Conservation (phyloP, 2,888 invertebrate genomes). For the Scaeva pyrastri region DNA sequence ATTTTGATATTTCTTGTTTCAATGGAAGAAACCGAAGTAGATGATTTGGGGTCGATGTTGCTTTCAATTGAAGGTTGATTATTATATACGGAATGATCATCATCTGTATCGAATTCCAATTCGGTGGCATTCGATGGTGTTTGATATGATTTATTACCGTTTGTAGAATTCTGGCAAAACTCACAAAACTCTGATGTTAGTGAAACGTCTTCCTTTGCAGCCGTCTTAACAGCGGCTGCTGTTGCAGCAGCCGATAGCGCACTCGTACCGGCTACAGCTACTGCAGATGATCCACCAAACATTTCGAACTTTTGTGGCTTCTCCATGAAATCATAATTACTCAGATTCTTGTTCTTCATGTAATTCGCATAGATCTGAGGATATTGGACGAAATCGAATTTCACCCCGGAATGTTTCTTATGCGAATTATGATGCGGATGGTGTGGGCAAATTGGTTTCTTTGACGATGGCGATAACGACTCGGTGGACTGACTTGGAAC, state of each 20-base stretch:
- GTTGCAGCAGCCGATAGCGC: slow-evolving; percentile 65
- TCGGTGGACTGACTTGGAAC: slow-evolving; percentile 24
- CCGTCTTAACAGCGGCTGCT: slow-evolving; percentile 59
- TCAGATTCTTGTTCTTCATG: slow-evolving; percentile 90
- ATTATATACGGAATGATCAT: slow-evolving; percentile 79
- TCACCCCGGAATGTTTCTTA: slow-evolving; percentile 89
- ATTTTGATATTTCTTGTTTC: slow-evolving; percentile 56
- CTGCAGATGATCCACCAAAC: slow-evolving; percentile 35
- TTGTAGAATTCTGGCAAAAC: slow-evolving; percentile 84
- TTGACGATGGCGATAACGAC: slow-evolving; percentile 1
- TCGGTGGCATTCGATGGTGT: slow-evolving; percentile 92
- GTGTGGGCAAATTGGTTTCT: slow-evolving; percentile 78
- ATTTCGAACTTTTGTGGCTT: slow-evolving; percentile 80
- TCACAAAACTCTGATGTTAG: slow-evolving; percentile 84
- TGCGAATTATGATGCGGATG: slow-evolving; percentile 81
- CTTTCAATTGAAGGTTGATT: slow-evolving; percentile 60
- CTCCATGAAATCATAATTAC: slow-evolving; percentile 82
- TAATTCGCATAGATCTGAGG: slow-evolving; percentile 90
- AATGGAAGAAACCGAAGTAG: background rate
- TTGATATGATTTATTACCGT: slow-evolving; percentile 87
- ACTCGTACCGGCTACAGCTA: slow-evolving; percentile 45
- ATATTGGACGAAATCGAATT: slow-evolving; percentile 90
- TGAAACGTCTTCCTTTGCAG: slow-evolving; percentile 71
- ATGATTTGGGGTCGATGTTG: slow-evolving; percentile 14
- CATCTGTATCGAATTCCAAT: slow-evolving; percentile 86